Base-by-base conservation (phyloP, 2,797 vertebrate species). In the Rhabdophis nuchalis region DNA sequence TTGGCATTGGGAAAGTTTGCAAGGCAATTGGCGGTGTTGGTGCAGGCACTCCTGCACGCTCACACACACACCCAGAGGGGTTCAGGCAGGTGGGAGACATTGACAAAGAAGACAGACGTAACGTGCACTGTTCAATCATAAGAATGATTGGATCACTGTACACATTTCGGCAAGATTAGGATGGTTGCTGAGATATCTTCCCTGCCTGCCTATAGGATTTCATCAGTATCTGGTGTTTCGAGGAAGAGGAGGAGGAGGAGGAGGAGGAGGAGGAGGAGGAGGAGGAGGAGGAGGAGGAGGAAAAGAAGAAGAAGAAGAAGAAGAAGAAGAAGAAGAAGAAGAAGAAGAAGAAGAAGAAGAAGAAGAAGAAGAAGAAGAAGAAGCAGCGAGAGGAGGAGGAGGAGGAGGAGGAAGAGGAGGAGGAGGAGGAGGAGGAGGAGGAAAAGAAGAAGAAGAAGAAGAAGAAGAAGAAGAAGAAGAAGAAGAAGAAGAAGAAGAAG, bases 131-230 rank as follows among this genome's bases (percentile, higher is more conserved):
- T 95, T 95, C 94, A 94, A 94, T 94, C 96, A 96, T 95, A 94
- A 95, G 96, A 95, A 96, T 96, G 95, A 88, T 96, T 96, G 95
- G 94, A 92, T 93, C 95, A 95, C 95, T 92, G 92, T 96, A 94
- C 93, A 96, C 96, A 95, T 92, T 94, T 93, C 57, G 77, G 94
- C 93, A 95, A 88, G 92, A 92, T 94, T 92, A 93, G 93, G 94
- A 94, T 95, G 23, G 3, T 77, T 23, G 9, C 8, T 29, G 5
- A 27, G 56, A 16, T n/a, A 13, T 5, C 10, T 60, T 25, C 23
- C 16, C 29, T 64, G 46, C 4, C 4, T 52, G 20, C 56, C 56
- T 12, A 8, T 23, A 36, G 20, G 5, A 23, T 9, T 77, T 10
- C 18, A 4, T 41, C 9, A 3, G 50, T 11, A 53, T 85, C n/a